phyloP scores from a whole-genome alignment of 2,888 invertebrate genomes.

The Mellilla xanthometata region DNA sequence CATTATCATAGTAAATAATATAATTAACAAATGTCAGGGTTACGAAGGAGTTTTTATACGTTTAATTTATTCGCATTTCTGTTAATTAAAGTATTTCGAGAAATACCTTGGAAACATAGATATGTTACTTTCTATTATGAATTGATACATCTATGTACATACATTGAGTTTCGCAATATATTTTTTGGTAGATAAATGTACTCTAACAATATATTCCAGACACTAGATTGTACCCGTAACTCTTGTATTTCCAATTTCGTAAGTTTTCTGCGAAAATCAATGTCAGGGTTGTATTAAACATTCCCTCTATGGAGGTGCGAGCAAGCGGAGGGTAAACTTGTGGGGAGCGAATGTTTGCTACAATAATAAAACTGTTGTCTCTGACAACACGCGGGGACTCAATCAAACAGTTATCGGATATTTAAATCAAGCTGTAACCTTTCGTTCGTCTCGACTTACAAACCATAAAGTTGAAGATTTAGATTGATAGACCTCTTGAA shows the following conservation, averaged over 20 bases:
- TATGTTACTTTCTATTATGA: too few relatives aligned
- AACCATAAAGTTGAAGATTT: slow-evolving; percentile 5
- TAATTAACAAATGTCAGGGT: too few relatives aligned
- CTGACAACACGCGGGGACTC: slow-evolving; percentile 41
- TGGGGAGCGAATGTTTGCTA: slow-evolving; percentile 55
- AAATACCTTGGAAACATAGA: too few relatives aligned
- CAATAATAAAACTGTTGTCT: slow-evolving; percentile 61
- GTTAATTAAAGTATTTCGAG: too few relatives aligned
- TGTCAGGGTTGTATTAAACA: slow-evolving; percentile 43
- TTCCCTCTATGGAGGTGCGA: slow-evolving; percentile 42
- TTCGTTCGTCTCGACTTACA: slow-evolving; percentile 8
- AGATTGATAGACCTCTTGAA: background rate
- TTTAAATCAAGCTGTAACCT: slow-evolving; percentile 14
- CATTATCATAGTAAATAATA: background rate
- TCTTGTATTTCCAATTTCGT: too few relatives aligned
- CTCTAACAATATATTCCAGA: too few relatives aligned
- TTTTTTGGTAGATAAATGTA: too few relatives aligned
- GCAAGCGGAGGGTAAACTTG: slow-evolving; percentile 48
- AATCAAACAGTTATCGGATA: slow-evolving; percentile 22
- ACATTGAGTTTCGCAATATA: too few relatives aligned
- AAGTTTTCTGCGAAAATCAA: slow-evolving; percentile 44
- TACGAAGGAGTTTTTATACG: too few relatives aligned
- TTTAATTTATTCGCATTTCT: too few relatives aligned
- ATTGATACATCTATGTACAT: too few relatives aligned
- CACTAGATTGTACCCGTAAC: too few relatives aligned